phyloP scores from a whole-genome alignment of 2,113 vertebrate species.

The Takifugu flavidus region DNA sequence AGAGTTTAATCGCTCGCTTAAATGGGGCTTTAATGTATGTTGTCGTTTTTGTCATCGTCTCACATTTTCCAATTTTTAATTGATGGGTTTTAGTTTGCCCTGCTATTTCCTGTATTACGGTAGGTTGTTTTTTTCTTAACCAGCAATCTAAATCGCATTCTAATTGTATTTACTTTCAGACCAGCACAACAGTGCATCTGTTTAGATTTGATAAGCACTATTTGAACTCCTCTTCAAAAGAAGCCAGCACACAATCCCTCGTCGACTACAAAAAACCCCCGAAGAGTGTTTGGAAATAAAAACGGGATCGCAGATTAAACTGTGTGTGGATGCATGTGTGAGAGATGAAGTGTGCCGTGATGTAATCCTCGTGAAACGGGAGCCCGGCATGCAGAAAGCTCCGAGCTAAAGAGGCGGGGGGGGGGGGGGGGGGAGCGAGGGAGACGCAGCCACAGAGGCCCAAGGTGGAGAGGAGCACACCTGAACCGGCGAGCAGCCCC shows the following conservation, averaged over 20 bases:
- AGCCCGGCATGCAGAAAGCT: conserved; percentile 45
- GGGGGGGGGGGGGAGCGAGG: conserved; percentile 12
- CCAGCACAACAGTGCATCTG: conserved; percentile 3
- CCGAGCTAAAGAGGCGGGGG: conserved; percentile 27
- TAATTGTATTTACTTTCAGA: conserved; percentile 13
- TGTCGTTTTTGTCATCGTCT: too few species aligned
- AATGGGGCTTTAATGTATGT: too few species aligned
- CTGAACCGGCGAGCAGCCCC: conserved; percentile 49
- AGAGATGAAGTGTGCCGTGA: conserved; percentile 60
- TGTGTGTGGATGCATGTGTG: conserved; percentile 20
- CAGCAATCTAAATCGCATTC: background rate
- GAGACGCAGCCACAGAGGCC: conserved; percentile 29
- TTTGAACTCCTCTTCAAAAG: conserved; percentile 34
- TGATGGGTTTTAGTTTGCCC: background rate
- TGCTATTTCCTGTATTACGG: background rate
- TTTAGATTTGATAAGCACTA: conserved; percentile 11
- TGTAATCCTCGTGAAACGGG: conserved; percentile 72
- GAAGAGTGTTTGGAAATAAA: conserved; percentile 26
- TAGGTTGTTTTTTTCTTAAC: background rate
- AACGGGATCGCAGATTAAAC: conserved; percentile 36
- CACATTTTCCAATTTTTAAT: too few species aligned
- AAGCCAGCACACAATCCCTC: conserved; percentile 11
- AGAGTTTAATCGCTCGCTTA: too few species aligned
- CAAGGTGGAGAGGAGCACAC: conserved; percentile 30
- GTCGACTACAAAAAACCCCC: conserved; percentile 34